phyloP scores from a whole-genome alignment of 2,888 invertebrate species.

The Epistrophella euchroma region DNA sequence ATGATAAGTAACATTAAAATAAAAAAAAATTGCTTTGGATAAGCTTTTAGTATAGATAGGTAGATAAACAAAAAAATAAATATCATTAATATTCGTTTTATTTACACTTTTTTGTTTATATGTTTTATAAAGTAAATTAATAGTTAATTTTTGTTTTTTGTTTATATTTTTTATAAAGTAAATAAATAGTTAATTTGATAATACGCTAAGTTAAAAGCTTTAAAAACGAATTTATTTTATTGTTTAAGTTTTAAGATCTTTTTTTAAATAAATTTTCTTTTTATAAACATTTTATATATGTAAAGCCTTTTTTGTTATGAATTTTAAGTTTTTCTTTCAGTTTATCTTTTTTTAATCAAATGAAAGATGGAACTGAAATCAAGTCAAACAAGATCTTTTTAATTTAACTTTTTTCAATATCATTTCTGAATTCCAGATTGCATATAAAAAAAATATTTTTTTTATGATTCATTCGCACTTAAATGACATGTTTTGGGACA shows the following conservation, averaged over 20 bases:
- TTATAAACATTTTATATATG: too few relatives aligned
- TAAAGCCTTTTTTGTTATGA: not conserved
- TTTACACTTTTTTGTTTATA: not conserved
- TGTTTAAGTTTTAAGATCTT: not conserved
- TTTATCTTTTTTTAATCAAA: not conserved
- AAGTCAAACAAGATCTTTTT: too few relatives aligned
- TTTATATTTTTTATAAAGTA: not conserved
- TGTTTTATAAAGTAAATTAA: not conserved
- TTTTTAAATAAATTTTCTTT: constrained; percentile 9
- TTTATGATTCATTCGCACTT: too few relatives aligned
- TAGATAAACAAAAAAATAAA: constrained; percentile 24
- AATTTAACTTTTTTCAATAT: too few relatives aligned
- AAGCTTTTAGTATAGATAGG: constrained; percentile 49
- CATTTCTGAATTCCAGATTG: too few relatives aligned
- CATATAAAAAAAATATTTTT: too few relatives aligned
- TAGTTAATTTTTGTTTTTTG: not conserved
- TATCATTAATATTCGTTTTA: not conserved
- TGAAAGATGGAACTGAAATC: too few relatives aligned
- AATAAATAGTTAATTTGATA: not conserved
- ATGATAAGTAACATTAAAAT: constrained; percentile 1
- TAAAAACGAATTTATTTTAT: constrained; percentile 8
- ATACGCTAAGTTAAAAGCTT: not conserved
- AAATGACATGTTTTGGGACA: too few relatives aligned
- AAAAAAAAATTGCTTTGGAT: constrained; percentile 48
- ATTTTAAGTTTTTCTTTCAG: constrained; percentile 8